Conservation (phyloP, 1,140 invertebrate genomes). For the Nasonia longicornis region DNA sequence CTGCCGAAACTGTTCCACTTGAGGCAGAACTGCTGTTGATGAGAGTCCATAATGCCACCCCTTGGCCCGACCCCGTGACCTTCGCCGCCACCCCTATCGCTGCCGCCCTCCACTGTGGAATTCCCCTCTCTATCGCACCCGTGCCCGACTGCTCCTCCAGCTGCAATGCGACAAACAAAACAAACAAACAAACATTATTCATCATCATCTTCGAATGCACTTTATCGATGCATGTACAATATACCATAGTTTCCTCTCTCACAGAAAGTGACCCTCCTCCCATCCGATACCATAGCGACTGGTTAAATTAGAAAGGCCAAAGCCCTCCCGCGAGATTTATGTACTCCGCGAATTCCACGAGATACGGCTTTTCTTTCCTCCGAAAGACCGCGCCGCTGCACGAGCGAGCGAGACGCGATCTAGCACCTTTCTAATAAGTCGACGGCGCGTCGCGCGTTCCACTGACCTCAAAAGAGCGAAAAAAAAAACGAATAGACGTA, state of each 20-base stretch:
- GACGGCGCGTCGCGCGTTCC: slow-evolving; percentile 39
- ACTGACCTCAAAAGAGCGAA: slow-evolving; percentile 50
- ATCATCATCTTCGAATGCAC: background rate
- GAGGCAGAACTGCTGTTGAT: slow-evolving; percentile 90
- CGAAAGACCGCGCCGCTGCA: slow-evolving; percentile 6
- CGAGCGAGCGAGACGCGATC: slow-evolving; percentile 49
- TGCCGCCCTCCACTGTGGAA: slow-evolving; percentile 59
- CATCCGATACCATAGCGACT: too few species aligned
- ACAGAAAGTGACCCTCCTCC: background rate
- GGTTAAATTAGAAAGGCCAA: background rate
- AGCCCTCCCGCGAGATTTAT: background rate
- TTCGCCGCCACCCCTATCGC: slow-evolving; percentile 62
- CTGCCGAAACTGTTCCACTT: slow-evolving; percentile 93
- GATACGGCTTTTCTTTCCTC: slow-evolving; percentile 36
- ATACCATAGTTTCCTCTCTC: background rate
- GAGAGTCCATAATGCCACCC: slow-evolving; percentile 80
- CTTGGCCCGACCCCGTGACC: slow-evolving; percentile 61
- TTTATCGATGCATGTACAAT: background rate
- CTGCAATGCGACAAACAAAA: slow-evolving; percentile 47
- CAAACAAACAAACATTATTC: background rate
- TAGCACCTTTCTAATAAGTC: slow-evolving; percentile 56
- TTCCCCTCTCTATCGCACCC: slow-evolving; percentile 63
- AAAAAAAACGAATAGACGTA: background rate
- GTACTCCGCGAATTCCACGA: slow-evolving; percentile 6
- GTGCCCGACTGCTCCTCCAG: slow-evolving; percentile 65